Base-by-base conservation (phyloP, 1,140 invertebrate genomes). In the Telenomus remus region DNA sequence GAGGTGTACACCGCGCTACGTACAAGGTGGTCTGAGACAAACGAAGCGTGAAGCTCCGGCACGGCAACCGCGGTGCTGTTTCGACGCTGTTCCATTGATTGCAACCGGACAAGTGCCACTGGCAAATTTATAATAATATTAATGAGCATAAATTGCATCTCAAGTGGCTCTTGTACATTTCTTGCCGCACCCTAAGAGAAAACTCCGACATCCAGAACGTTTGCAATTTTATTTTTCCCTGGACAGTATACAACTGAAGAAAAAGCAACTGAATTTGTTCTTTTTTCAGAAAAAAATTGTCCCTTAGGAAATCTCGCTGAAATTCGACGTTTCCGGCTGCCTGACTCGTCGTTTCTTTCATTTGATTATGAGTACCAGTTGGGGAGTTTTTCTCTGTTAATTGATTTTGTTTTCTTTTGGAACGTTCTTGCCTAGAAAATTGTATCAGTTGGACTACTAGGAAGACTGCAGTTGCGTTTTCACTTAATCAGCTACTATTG, bases 11-110 rank as follows among this genome's bases (percentile, higher is more conserved):
- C 60, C 65, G 37, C 27, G 56, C 60, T 56, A 76, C 73, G 69
- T 73, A 79, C 71, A 76, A 73, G 77, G 77, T 79, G 73, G 72
- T 71, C 69, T 51, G 78, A 60, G 50, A 65, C 57, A 81, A 81
- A 61, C 80, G 80, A 81, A 81, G 70, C 78, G 71, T 79, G 78
- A 76, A 81, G 70, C 73, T 65, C 46, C 68, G 59, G 51, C 74
- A 76, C 65, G 66, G 74, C 63, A 66, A 71, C 61, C 59, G 59
- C 59, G 50, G 61, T 59, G 47, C 57, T 70, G n/a, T 12, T 11
- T 56, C 57, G 57, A 70, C 66, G 51, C 61, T 65, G 51, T 76
- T 78, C 56, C 68, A 76, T 70, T 70, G 66, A 76, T 76, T 63
- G 61, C 66, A 39, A 59, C 56, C 46, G 43, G 12, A n/a, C 43